Percentiles rank a stretch among this genome's conserved stretches.
Conservation (phyloP, 2,113 vertebrate genomes). For the Rhineura floridana region DNA sequence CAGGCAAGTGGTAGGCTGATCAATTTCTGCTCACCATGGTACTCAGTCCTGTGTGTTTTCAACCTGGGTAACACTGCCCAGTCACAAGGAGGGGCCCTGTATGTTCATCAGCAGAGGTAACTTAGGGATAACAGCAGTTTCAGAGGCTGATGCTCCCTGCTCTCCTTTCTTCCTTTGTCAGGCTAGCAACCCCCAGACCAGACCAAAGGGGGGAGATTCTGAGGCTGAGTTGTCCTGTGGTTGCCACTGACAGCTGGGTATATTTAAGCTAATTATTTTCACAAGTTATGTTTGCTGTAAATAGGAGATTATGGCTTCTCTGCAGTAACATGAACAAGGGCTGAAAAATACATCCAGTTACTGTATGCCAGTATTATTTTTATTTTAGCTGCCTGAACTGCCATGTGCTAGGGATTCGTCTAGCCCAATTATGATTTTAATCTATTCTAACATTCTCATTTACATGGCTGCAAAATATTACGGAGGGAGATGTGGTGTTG, state of each 20-base stretch:
- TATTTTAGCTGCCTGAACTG: not conserved
- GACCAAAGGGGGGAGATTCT: not conserved
- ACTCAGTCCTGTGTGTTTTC: not conserved
- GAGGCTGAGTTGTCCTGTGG: not conserved
- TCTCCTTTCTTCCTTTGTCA: not conserved
- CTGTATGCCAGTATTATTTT: not conserved
- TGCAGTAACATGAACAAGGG: not conserved
- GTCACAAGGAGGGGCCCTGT: not conserved
- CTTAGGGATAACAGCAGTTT: not conserved
- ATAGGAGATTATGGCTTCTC: not conserved
- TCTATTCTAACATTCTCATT: not conserved
- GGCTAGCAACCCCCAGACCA: not conserved
- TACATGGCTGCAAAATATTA: not conserved
- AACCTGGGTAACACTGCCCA: not conserved
- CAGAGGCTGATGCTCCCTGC: not conserved
- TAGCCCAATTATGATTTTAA: not conserved
- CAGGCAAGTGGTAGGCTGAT: constrained; percentile 27
- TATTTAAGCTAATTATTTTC: not conserved
- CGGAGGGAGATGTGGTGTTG: not conserved
- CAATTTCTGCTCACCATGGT: not conserved
- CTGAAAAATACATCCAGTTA: not conserved
- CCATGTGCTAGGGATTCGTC: not conserved
- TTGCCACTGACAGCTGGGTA: not conserved
- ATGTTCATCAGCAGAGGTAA: not conserved
- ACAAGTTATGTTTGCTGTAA: not conserved